phyloP scores from a whole-genome alignment of 2,113 vertebrate species.

The Epinephelus lanceolatus region DNA sequence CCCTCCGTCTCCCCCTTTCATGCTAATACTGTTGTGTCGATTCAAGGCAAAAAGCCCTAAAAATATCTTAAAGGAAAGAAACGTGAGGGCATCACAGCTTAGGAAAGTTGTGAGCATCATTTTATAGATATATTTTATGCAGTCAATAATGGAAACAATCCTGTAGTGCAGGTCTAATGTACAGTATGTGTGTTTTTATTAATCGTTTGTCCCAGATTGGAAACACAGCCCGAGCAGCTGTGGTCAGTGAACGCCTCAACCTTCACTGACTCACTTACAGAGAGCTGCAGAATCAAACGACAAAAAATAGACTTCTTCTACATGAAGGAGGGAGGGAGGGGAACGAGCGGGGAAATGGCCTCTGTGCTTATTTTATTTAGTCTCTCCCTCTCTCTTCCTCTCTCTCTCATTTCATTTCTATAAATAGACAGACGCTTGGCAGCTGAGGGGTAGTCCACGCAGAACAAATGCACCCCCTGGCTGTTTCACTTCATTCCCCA shows the following conservation, averaged over 20 bases:
- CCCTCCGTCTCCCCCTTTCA: no score
- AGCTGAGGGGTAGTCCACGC: constrained; percentile 82
- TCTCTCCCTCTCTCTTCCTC: constrained; percentile 35
- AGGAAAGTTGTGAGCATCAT: background rate
- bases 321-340: background rate
- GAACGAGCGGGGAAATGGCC: constrained; percentile 50
- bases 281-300: constrained; percentile 15
- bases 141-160: background rate
- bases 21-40: no score
- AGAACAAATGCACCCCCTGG: constrained; percentile 82
- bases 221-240: background rate
- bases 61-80: no score
- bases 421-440: constrained; percentile 81
- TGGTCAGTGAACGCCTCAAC: constrained; percentile 15
- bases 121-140: no score
- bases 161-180: background rate
- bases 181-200: background rate
- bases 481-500: constrained; percentile 80
- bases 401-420: constrained; percentile 66
- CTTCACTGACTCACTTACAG: constrained; percentile 39
- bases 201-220: background rate
- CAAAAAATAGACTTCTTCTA: constrained; percentile 24
- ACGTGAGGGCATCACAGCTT: background rate
- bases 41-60: no score
- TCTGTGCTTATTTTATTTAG: constrained; percentile 63